phyloP scores from a whole-genome alignment of 2,113 vertebrate species.

The Glaucomys volans region DNA sequence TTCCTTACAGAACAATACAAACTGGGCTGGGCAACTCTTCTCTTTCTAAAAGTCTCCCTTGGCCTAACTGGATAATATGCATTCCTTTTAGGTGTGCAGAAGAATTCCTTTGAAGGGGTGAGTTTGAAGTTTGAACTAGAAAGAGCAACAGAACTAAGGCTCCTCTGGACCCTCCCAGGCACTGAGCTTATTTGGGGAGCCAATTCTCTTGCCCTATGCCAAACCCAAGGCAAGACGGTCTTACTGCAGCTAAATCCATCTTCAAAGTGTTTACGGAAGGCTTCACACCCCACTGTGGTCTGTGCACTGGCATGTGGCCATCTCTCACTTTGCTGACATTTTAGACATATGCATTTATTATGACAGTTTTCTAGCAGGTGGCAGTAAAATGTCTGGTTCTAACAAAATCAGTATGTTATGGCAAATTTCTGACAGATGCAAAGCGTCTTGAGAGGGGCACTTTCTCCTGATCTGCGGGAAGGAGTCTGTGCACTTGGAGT shows the following conservation, averaged over 20 bases:
- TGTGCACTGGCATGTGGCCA: fast-evolving
- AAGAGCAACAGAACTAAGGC: neutral
- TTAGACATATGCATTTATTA: neutral
- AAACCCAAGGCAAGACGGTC: neutral
- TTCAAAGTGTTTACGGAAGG: neutral
- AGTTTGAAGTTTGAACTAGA: neutral
- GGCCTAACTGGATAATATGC: neutral
- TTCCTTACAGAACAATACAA: neutral
- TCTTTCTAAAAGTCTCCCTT: neutral
- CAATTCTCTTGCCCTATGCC: neutral
- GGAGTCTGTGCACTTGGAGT: neutral
- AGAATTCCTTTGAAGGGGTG: neutral
- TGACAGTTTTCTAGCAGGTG: neutral
- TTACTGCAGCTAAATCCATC: neutral
- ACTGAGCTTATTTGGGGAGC: neutral
- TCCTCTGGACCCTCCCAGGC: neutral
- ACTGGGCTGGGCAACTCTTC: neutral
- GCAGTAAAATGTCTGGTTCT: neutral
- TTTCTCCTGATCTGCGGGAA: neutral
- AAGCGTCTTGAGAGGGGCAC: neutral
- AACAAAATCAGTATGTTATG: neutral
- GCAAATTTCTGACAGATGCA: constrained; percentile 4
- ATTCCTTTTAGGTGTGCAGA: neutral
- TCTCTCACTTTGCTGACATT: neutral
- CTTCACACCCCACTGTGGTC: fast-evolving